Conservation (phyloP, 2,113 vertebrate genomes). For the human (Homo sapiens) region DNA sequence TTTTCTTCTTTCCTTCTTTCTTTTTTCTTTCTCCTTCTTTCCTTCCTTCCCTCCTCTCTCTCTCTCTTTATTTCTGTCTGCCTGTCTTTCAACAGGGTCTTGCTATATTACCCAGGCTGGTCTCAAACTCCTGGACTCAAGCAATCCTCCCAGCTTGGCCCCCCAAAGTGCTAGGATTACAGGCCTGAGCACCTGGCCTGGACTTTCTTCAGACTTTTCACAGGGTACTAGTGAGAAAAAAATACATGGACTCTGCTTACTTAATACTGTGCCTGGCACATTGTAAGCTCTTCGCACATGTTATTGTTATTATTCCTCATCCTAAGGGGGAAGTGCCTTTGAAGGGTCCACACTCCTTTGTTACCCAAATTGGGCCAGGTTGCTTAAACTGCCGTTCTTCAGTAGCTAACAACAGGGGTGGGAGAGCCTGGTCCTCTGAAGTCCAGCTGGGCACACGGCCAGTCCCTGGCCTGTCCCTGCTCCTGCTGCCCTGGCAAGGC, state of each 20-base stretch:
- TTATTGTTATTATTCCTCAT: not conserved
- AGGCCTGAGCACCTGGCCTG: no score
- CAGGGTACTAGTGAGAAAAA: not conserved
- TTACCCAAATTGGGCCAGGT: not conserved
- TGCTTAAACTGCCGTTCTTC: not conserved
- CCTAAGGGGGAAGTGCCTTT: not conserved
- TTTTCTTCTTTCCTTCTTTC: no score
- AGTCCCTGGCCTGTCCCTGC: not conserved
- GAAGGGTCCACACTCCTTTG: not conserved
- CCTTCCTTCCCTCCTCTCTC: no score
- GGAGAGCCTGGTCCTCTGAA: not conserved
- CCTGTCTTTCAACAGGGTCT: no score
- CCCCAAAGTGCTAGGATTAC: no score
- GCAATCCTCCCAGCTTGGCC: no score
- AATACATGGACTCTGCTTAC: not conserved
- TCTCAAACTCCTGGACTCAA: no score
- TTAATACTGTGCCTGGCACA: not conserved
- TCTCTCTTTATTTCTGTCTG: no score
- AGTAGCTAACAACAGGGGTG: not conserved
- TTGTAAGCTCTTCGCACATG: not conserved
- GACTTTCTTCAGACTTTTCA: not conserved
- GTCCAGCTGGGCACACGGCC: constrained; percentile 51
- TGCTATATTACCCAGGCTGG: no score
- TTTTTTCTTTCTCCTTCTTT: accelerated
- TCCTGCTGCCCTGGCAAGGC: not conserved